These are phyloP conservation scores for Colaptes auratus DNA, from an alignment of 2,113 vertebrate species.

Conservation along the genomic window DNA sequence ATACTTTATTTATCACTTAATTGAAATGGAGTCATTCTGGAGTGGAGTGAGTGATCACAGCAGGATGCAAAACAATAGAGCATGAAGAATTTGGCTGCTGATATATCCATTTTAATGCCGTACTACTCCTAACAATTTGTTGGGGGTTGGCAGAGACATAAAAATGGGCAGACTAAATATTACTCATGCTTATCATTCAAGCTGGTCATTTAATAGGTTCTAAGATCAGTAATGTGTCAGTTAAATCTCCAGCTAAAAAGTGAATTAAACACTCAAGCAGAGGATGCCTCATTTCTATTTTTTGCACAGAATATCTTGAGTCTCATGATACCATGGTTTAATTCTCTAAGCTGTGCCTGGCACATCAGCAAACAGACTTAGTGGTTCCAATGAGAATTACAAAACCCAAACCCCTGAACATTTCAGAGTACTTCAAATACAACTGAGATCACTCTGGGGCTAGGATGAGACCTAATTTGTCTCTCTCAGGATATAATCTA, in stretches of 20 bases:
- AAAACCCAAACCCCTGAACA: background rate
- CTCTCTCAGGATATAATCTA: background rate
- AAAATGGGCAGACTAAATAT: background rate
- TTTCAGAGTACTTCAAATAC: background rate
- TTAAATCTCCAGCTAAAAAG: background rate
- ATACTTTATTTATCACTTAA: background rate
- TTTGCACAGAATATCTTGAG: background rate
- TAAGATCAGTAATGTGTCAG: background rate
- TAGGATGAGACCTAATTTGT: background rate
- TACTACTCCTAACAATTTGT: background rate
- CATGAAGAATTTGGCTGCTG: background rate
- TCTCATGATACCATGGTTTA: background rate
- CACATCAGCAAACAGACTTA: background rate
- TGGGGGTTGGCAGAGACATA: accelerated
- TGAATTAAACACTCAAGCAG: background rate
- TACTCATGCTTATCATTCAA: background rate
- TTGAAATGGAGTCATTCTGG: background rate
- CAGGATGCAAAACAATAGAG: background rate
- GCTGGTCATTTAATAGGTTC: background rate
- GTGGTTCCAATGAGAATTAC: background rate
- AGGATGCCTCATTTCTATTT: background rate
- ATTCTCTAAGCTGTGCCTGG: background rate
- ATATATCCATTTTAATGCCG: background rate
- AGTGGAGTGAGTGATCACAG: background rate
- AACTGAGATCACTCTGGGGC: background rate